phyloP scores from a whole-genome alignment of 2,888 invertebrate species.

The Habrosyne pyritoides region DNA sequence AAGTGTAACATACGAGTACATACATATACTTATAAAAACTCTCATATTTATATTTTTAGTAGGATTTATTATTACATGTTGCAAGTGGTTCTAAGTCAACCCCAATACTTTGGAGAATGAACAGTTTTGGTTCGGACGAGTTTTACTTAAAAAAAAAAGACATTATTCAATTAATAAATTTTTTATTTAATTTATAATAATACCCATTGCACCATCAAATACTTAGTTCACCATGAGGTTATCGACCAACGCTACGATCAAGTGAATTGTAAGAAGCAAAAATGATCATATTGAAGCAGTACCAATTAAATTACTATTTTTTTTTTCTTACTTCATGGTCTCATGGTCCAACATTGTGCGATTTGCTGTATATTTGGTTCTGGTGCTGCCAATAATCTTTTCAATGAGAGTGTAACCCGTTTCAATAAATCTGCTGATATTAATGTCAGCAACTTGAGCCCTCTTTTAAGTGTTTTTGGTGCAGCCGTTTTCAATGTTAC shows the following conservation, averaged over 20 bases:
- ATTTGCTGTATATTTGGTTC: conserved; percentile 6
- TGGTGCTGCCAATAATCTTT: conserved; percentile 15
- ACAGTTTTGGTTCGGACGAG: conserved; percentile 27
- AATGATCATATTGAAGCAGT: not conserved
- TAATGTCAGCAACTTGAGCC: conserved; percentile 89
- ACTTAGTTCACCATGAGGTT: no score
- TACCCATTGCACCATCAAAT: no score
- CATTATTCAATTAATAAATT: no score
- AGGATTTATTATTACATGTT: conserved; percentile 21
- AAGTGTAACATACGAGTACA: no score
- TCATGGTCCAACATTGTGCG: conserved; percentile 20
- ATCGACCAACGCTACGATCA: no score
- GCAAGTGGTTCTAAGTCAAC: conserved; percentile 19
- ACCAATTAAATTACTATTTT: not conserved
- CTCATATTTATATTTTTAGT: no score
- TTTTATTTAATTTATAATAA: no score
- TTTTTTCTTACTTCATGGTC: not conserved
- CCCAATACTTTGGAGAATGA: conserved; percentile 16
- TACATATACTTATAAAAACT: no score
- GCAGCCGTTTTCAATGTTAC: conserved; percentile 13
- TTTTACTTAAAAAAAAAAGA: no score
- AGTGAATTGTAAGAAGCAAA: not conserved
- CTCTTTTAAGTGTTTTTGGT: conserved; percentile 81
- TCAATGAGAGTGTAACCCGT: conserved; percentile 69
- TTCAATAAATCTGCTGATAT: conserved; percentile 89